A percentile compares a stretch with the other conserved stretches of the same genome.
phyloP scores from a whole-genome alignment of 2,888 invertebrate species.

The Xiphydria camelus region DNA sequence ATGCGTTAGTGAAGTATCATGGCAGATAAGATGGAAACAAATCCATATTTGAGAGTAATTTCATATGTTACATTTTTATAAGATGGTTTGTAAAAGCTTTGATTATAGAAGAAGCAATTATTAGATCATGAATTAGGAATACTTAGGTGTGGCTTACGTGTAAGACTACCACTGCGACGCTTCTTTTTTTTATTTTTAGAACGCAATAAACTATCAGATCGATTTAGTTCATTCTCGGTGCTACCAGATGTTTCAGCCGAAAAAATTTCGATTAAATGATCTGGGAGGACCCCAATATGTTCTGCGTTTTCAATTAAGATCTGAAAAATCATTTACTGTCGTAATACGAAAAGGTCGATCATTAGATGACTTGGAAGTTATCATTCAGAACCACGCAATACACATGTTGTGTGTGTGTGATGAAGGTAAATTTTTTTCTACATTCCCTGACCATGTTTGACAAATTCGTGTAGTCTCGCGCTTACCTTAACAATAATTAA shows the following conservation, averaged over 20 bases:
- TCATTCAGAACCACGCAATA: too few species aligned
- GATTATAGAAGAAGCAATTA: background rate
- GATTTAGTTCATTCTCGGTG: slow-evolving; percentile 44
- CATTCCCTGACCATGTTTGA: too few species aligned
- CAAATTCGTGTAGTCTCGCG: too few species aligned
- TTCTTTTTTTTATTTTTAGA: slow-evolving; percentile 67
- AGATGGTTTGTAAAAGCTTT: background rate
- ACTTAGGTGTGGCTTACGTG: slow-evolving; percentile 65
- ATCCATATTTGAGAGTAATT: background rate
- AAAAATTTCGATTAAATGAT: slow-evolving; percentile 60
- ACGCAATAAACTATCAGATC: slow-evolving; percentile 38
- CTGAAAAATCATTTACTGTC: slow-evolving; percentile 55
- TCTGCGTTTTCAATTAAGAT: slow-evolving; percentile 78
- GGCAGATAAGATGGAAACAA: background rate
- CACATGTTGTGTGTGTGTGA: too few species aligned
- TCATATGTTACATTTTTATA: background rate
- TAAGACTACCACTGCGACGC: slow-evolving; percentile 83
- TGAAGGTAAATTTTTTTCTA: too few species aligned
- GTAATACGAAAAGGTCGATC: slow-evolving; percentile 3
- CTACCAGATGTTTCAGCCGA: slow-evolving; percentile 43
- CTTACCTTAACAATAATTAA: slow-evolving; percentile 73
- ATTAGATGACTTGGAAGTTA: too few species aligned
- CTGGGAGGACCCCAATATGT: slow-evolving; percentile 74
- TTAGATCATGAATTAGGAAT: slow-evolving; percentile 25
- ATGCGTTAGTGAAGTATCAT: slow-evolving; percentile 8